Evolutionary conservation across 1,140 invertebrate genomes (phyloP), one percentile per base, ranked within the genome.

Genomic region (Drosophila insularis): DNA sequence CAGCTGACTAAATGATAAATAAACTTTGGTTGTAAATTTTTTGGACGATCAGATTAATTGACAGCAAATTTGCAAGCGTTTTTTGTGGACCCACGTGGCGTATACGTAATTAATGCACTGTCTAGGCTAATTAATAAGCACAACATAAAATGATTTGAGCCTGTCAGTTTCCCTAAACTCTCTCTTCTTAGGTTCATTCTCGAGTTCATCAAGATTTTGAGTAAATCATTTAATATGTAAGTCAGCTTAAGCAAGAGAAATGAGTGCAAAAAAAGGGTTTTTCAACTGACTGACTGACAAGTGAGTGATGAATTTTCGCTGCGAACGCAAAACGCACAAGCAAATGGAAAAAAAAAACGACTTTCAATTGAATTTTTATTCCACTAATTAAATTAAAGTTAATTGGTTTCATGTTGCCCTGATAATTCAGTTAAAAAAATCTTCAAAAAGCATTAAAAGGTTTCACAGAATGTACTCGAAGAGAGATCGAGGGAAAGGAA

Each of bases 121-220:
- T 53, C 21, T 58, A 79, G 68, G 39, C 66, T 79, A 76, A 87
- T 86, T 86, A 86, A 86, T 77, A 79, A 71, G 63, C 80, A 50
- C 43, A 39, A 31, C 63, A 14, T 40, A 65, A 32, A 56, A 35
- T 58, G 32, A 35, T 35, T 50, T 50, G 21, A 61, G 39, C 31
- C 40, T 67, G 55, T 4, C 63, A 50, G 17, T 19, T 50, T 50
- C 4, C 2, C 2, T 50, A 43, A 3, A 8, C 14, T 0, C 7
- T 7, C 4, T 27, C 23, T 4, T 4, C 5, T 27, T 27, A 27
- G 4, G 27, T 27, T 27, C 4, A 2, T 46, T 10, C 43, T 50
- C 43, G 11, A 50, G 43, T 50, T 50, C 19, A 37, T 50, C 43
- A 50, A 17, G 17, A 21, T 50, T 54, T 27, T 27, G 13, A 27